Percentiles rank a stretch among this genome's conserved stretches.
These are phyloP conservation scores for Cassiopea xamachana DNA, from an alignment of 30 jellyfish, hydroid and myxozoan genomes.

Conservation along the genomic window DNA sequence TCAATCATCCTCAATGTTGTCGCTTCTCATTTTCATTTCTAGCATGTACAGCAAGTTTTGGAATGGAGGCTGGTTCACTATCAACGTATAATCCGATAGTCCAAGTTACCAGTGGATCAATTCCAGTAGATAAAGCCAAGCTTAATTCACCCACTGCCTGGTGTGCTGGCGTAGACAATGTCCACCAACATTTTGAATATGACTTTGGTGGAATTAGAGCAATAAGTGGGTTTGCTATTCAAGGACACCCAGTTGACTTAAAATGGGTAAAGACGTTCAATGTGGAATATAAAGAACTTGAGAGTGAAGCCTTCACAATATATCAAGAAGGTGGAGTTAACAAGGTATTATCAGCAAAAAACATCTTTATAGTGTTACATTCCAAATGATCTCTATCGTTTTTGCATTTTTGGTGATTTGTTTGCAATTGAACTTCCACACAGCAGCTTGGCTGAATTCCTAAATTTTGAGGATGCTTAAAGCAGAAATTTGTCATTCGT, in stretches of 20 bases:
- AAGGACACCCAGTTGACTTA: slow-evolving; percentile 51
- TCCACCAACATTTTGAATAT: slow-evolving; percentile 19
- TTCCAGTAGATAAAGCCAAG: slow-evolving; percentile 36
- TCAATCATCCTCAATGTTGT: background rate
- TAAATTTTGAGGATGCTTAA: too few relatives aligned
- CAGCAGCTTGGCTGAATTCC: too few relatives aligned
- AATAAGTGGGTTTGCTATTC: slow-evolving; percentile 71
- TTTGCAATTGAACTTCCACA: too few relatives aligned
- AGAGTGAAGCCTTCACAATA: slow-evolving; percentile 22
- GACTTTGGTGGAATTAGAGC: slow-evolving; percentile 41
- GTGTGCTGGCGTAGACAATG: slow-evolving; percentile 35
- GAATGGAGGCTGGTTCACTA: slow-evolving; percentile 58
- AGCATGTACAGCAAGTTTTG: slow-evolving; percentile 57
- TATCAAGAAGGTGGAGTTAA: slow-evolving; percentile 34
- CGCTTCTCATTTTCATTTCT: background rate
- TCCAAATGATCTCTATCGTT: too few relatives aligned
- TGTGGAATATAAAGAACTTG: slow-evolving; percentile 17
- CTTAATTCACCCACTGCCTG: slow-evolving; percentile 33
- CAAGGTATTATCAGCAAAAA: slow-evolving; percentile 18
- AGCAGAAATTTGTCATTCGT: too few relatives aligned
- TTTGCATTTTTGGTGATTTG: too few relatives aligned
- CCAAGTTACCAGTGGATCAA: slow-evolving; percentile 36
- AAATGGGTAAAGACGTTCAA: slow-evolving; percentile 63
- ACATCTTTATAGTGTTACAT: background rate
- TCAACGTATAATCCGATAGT: slow-evolving; percentile 31